These are phyloP conservation scores for Florisuga fusca DNA, from an alignment of 2,797 vertebrate species.

Conservation along the genomic window DNA sequence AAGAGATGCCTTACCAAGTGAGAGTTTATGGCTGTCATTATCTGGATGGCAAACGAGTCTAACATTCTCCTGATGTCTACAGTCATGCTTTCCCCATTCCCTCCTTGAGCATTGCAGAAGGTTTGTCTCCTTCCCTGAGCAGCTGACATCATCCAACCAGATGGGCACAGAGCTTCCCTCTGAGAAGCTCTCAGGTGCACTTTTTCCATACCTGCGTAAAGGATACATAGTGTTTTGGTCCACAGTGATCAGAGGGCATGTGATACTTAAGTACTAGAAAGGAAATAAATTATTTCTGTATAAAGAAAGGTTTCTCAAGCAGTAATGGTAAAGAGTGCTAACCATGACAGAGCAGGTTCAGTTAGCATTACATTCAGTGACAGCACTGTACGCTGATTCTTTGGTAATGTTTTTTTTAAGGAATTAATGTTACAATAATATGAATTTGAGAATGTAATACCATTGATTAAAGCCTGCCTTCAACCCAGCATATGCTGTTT, in stretches of 20 bases:
- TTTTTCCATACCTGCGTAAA: constrained; percentile 83
- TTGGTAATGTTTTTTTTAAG: background rate
- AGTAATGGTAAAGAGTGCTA: background rate
- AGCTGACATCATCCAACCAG: constrained; percentile 92
- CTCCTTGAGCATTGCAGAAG: constrained; percentile 85
- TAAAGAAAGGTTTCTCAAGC: background rate
- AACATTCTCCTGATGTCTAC: constrained; percentile 90
- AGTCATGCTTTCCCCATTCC: constrained; percentile 91
- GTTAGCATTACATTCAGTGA: background rate
- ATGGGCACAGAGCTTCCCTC: constrained; percentile 83
- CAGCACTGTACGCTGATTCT: background rate
- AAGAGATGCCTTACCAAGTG: constrained; percentile 80
- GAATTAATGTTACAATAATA: background rate
- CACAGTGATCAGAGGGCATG: background rate
- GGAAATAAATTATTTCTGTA: background rate
- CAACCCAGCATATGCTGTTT: background rate
- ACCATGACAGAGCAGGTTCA: background rate
- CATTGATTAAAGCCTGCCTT: background rate
- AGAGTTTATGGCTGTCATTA: constrained; percentile 73
- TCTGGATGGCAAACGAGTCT: constrained; percentile 84
- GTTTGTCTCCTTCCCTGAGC: constrained; percentile 89
- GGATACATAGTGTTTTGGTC: background rate
- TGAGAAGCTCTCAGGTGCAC: constrained; percentile 72
- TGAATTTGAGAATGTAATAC: background rate
- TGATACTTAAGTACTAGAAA: background rate